Conservation (phyloP, 2,888 invertebrate genomes). For the Thymelicus sylvestris region DNA sequence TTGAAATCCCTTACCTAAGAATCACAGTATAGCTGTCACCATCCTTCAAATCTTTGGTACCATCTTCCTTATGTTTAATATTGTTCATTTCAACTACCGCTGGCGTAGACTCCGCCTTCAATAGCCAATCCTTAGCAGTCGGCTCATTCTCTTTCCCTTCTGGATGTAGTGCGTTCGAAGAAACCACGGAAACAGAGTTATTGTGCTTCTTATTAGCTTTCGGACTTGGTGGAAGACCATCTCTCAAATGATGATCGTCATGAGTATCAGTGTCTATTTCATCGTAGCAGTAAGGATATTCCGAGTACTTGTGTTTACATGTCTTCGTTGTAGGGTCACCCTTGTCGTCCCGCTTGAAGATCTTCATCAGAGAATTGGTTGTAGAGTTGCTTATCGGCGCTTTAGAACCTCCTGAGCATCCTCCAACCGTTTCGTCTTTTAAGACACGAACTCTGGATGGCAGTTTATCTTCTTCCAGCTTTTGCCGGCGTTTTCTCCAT, state of each 20-base stretch:
- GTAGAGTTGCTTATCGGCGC: conserved; percentile 73
- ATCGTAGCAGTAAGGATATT: conserved; percentile 94
- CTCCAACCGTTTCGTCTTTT: conserved; percentile 86
- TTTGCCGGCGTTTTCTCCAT: conserved; percentile 90
- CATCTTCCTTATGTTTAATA: conserved; percentile 76
- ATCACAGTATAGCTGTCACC: conserved; percentile 91
- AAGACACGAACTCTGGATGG: conserved; percentile 89
- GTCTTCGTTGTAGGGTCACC: conserved; percentile 85
- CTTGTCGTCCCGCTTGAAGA: conserved; percentile 75
- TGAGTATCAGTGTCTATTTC: conserved; percentile 91
- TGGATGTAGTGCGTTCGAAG: conserved; percentile 70
- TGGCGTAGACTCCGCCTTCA: conserved; percentile 64
- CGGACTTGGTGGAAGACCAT: conserved; percentile 74
- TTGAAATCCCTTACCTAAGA: conserved; percentile 77
- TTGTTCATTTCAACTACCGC: conserved; percentile 79
- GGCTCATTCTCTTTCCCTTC: conserved; percentile 73
- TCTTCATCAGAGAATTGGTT: conserved; percentile 71
- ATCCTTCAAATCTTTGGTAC: conserved; percentile 79
- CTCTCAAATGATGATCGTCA: conserved; percentile 84
- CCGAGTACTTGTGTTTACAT: conserved; percentile 95
- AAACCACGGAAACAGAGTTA: conserved; percentile 78
- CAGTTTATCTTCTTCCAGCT: conserved; percentile 86
- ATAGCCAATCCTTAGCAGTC: conserved; percentile 73
- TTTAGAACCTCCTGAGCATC: conserved; percentile 68
- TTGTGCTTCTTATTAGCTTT: conserved; percentile 74